These are phyloP conservation scores for Girardinus metallicus DNA, from an alignment of 2,797 vertebrate genomes.

Conservation along the genomic window DNA sequence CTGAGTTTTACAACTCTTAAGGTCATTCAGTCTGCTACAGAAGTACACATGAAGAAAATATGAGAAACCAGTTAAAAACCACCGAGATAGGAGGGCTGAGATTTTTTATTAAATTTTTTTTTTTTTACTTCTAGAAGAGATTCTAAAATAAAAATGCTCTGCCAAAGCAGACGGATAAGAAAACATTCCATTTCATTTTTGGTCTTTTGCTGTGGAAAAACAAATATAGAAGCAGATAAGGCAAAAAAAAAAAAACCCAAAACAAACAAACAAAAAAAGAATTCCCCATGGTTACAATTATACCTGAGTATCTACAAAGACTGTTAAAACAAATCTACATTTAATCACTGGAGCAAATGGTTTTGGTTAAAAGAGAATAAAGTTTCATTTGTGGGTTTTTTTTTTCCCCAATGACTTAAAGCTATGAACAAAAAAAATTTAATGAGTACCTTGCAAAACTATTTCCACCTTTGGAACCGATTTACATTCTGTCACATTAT, in stretches of 20 bases:
- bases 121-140: constrained; percentile 24
- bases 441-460: background rate
- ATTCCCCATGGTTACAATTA: constrained; percentile 71
- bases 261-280: constrained; percentile 73
- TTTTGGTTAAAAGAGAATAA: constrained; percentile 59
- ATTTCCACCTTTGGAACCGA: background rate
- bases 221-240: constrained; percentile 75
- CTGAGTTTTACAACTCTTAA: constrained; percentile 50
- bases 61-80: constrained; percentile 19
- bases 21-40: constrained; percentile 41
- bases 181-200: constrained; percentile 58
- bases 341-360: constrained; percentile 32
- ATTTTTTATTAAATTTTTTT: constrained; percentile 5
- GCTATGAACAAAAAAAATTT: constrained; percentile 40
- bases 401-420: constrained; percentile 26
- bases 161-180: constrained; percentile 13
- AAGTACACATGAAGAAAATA: constrained; percentile 18
- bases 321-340: constrained; percentile 51
- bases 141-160: constrained; percentile 19
- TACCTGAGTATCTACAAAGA: constrained; percentile 75
- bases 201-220: constrained; percentile 64
- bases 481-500: background rate
- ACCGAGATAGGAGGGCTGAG: constrained; percentile 27
- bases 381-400: constrained; percentile 24
- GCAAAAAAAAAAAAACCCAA: constrained; percentile 69